A percentile compares a stretch with the other conserved stretches of the same genome.
Conservation (phyloP, 2,888 invertebrate genomes). For the Endomychus coccineus region DNA sequence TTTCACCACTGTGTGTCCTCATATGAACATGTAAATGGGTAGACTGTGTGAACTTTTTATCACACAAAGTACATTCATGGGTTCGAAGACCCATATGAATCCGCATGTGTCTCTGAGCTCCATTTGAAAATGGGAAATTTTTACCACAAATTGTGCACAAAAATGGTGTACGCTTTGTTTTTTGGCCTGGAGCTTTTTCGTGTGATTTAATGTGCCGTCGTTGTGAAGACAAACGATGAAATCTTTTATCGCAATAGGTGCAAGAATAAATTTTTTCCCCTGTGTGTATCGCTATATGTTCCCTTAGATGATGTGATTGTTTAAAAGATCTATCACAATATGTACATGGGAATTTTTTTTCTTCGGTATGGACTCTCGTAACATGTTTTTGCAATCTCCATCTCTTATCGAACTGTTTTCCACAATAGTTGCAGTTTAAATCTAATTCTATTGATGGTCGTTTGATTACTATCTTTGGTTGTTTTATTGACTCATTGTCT, state of each 20-base stretch:
- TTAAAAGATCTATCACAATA: slow-evolving; percentile 31
- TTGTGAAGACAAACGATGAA: slow-evolving; percentile 32
- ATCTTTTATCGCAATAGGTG: slow-evolving; percentile 32
- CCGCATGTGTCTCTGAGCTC: slow-evolving; percentile 38
- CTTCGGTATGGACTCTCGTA: slow-evolving; percentile 22
- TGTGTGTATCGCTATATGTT: slow-evolving; percentile 34
- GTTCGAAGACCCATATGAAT: slow-evolving; percentile 39
- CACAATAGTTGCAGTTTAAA: slow-evolving; percentile 28
- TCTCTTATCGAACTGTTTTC: slow-evolving; percentile 24
- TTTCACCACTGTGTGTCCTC: slow-evolving; percentile 46
- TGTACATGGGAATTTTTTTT: slow-evolving; percentile 24
- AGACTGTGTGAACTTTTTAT: slow-evolving; percentile 39
- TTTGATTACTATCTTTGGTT: slow-evolving; percentile 2
- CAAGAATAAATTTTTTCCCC: slow-evolving; percentile 34
- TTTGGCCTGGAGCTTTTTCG: slow-evolving; percentile 32
- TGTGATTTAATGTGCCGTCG: slow-evolving; percentile 33
- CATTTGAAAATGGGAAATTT: slow-evolving; percentile 36
- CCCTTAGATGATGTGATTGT: slow-evolving; percentile 31
- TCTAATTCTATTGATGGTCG: slow-evolving; percentile 7
- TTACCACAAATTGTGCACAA: slow-evolving; percentile 39
- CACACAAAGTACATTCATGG: slow-evolving; percentile 40
- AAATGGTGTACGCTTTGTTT: slow-evolving; percentile 35
- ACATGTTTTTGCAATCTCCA: slow-evolving; percentile 30
- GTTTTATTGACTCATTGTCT: slow-evolving; percentile 4
- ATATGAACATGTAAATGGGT: slow-evolving; percentile 46